Evolutionary conservation across 2,113 vertebrate genomes (phyloP), one percentile per base, ranked within the genome.

Genomic region (Motacilla tschutschensis): DNA sequence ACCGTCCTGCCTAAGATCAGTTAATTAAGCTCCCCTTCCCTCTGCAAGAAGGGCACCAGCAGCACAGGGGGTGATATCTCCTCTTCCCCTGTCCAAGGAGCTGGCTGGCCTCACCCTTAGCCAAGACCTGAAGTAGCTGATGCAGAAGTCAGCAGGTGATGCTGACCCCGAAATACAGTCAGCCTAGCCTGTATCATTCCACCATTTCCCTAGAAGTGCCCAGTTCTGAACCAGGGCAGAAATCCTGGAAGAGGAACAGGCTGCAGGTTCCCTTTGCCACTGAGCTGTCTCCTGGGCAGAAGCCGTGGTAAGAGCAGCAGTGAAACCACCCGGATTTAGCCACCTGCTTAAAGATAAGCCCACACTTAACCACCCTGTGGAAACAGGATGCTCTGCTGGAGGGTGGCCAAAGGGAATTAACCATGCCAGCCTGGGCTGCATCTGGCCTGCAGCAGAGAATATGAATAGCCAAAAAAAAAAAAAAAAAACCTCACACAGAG

Each of bases 361-460:
- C 57, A 40, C 1, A 3, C 43, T 72, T 70, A 88, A 73, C 24
- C 40, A 35, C 57, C 60, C 38, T 24, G 67, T 9, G 63, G 71
- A 90, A 95, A 93, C 75, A 84, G 90, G 90, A 93, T 88, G 86
- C 86, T 90, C 72, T 67, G 57, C 81, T 93, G 94, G 88, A 87
- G 16, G 1, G 5, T 14, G 38, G 88, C 92, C 92, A 91, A 64
- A 64, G 64, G 15, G 88, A 88, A 91, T 79, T 73, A 77, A 63
- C 72, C 0, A 0, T 92, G 88, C 92, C 90, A 95, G 88, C 88
- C 64, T 71, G 44, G 64, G 67, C 81, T 87, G 88, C 81, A 86
- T 73, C 88, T 92, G 86, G 79, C 67, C 83, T 1, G 8, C 67
- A 74, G 75, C 51, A 71, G 31, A 77, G 33, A 84, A 33, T 63